Evolutionary conservation across 2,113 vertebrate species (phyloP).

Genomic region (Hyla sarda): DNA sequence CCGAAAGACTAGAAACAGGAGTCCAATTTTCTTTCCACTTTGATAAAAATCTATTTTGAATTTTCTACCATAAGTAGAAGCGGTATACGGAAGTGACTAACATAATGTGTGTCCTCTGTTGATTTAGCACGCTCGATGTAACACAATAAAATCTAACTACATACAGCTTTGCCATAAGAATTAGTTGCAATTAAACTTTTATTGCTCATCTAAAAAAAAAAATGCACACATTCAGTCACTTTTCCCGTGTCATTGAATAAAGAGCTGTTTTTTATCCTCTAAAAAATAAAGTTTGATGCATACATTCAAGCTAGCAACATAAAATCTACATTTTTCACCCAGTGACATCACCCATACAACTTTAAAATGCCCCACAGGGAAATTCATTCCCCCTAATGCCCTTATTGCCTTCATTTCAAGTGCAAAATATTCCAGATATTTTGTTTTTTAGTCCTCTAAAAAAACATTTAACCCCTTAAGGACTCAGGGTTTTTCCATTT

Average conservation of each 20-base stretch:
- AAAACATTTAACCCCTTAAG: too few species aligned
- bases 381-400: not conserved
- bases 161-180: not conserved
- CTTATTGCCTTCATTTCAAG: not conserved
- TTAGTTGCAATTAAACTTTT: slow-evolving; percentile 7
- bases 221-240: not conserved
- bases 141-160: slow-evolving; percentile 13
- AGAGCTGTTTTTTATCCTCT: not conserved
- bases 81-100: not conserved
- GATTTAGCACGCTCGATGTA: not conserved
- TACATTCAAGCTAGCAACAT: too few species aligned
- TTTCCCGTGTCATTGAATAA: slow-evolving; percentile 6
- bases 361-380: not conserved
- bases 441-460: not conserved
- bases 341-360: not conserved
- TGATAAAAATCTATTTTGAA: not conserved
- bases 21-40: slow-evolving; percentile 6
- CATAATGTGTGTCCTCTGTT: slow-evolving; percentile 11
- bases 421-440: not conserved
- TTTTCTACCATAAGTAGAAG: slow-evolving; percentile 4
- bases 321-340: too few species aligned
- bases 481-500: too few species aligned
- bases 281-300: too few species aligned
- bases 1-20: slow-evolving; percentile 13
- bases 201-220: not conserved